A percentile compares a stretch with the other conserved stretches of the same genome.
phyloP scores from a whole-genome alignment of 2,888 invertebrate genomes.

The Spodoptera picta region DNA sequence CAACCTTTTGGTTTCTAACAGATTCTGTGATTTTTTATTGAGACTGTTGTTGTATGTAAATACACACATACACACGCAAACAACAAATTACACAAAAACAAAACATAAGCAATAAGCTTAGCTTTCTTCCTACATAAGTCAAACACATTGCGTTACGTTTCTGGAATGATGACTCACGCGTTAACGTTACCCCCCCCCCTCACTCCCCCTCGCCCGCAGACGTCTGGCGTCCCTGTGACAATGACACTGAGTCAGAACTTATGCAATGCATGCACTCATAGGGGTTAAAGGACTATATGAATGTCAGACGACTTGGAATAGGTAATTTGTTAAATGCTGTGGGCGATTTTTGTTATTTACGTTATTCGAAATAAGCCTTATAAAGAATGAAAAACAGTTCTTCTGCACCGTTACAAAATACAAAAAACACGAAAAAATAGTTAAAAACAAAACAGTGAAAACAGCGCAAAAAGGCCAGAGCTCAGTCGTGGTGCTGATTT shows the following conservation, averaged over 20 bases:
- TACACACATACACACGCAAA: not conserved
- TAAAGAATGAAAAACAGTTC: too few species aligned
- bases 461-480: too few species aligned
- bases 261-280: constrained; percentile 5
- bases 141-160: constrained; percentile 56
- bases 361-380: too few species aligned
- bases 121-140: constrained; percentile 36
- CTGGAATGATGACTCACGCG: constrained; percentile 66
- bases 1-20: too few species aligned
- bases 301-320: not conserved
- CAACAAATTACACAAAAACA: constrained; percentile 9
- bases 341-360: too few species aligned
- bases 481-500: too few species aligned
- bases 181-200: constrained; percentile 57
- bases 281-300: constrained; percentile 5
- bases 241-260: constrained; percentile 45
- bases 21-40: too few species aligned
- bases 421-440: too few species aligned
- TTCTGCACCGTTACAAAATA: too few species aligned
- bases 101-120: constrained; percentile 18
- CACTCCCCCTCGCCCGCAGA: constrained; percentile 31
- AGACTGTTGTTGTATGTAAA: too few species aligned
- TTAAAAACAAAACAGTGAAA: too few species aligned
- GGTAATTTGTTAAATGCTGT: too few species aligned
- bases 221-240: constrained; percentile 60